Evolutionary conservation across 2,113 vertebrate genomes (phyloP), one percentile per base, ranked within the genome.

Genomic region (Todiramphus saurophagus): DNA sequence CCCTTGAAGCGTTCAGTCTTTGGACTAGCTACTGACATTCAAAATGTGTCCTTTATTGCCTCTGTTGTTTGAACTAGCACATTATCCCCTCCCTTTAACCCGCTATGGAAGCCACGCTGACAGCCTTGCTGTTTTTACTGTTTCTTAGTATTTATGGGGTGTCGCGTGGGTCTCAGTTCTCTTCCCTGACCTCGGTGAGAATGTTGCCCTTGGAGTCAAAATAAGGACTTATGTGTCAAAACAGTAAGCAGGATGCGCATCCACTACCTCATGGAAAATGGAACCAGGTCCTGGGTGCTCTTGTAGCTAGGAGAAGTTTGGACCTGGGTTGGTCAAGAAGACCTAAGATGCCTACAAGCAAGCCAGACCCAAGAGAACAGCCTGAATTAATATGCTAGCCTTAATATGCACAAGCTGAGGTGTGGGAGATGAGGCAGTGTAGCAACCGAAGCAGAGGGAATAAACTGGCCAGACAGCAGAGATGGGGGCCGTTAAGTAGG

Each of bases 21-120:
- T 82, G 0, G 1, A 50, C 53, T 59, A 84, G 44, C 66, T 91
- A 89, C 92, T 43, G 76, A 93, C 95, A 90, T 93, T 68, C 62
- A 83, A 86, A 96, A 88, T 63, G 11, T 85, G 83, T 58, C 23
- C 3, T 93, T 93, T 93, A 91, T 95, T 89, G 93, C 63, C 62
- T 92, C 74, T 55, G 77, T 59, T 89, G 67, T 85, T 92, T 93
- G 83, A 92, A 89, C 77, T 44, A 81, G 37, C 13, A 43, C 37
- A 23, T 91, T 89, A 84, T 77, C 28, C 66, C 7, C 69, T 91
- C 58, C n/a, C 67, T 85, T 53, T 78, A 67, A 72, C n/a, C 44
- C 73, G 70, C 66, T 72, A 23, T 86, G 44, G 82, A 80, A 96
- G 43, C 48, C 64, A 41, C 48, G 43, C n/a, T 73, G 64, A 73